Evolutionary conservation across 2,797 vertebrate genomes (phyloP).

Genomic region (Squalus acanthias): DNA sequence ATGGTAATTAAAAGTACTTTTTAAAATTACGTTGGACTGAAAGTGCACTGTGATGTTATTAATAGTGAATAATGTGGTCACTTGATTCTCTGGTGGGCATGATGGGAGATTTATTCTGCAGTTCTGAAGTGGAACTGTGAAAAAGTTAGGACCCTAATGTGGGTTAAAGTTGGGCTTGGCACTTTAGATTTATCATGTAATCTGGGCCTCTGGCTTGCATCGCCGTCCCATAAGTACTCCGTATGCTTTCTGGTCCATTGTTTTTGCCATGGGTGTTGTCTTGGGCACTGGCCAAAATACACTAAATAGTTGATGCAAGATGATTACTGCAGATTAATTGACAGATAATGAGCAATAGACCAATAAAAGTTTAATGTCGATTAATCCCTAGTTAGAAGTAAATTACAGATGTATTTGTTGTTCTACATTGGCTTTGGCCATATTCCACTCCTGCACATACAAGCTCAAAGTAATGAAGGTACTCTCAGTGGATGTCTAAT

Average conservation of each 20-base stretch:
- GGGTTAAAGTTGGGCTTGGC: not conserved
- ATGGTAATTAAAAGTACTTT: not conserved
- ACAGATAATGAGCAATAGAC: not conserved
- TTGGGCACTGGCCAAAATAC: not conserved
- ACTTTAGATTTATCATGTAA: not conserved
- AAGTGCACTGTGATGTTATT: not conserved
- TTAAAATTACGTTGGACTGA: not conserved
- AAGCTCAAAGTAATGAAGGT: not conserved
- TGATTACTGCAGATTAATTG: not conserved
- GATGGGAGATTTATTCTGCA: not conserved
- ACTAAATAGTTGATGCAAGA: not conserved
- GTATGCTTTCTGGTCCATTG: not conserved
- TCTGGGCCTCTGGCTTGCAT: not conserved
- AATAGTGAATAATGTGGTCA: not conserved
- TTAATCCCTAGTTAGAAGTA: not conserved
- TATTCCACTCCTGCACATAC: not conserved
- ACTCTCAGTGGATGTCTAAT: not conserved
- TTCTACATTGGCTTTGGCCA: not conserved
- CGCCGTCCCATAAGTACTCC: not conserved
- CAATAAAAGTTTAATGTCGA: not conserved
- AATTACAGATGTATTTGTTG: not conserved
- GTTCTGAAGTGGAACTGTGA: slow-evolving; percentile 5
- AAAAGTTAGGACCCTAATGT: not conserved
- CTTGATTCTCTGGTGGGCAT: not conserved
- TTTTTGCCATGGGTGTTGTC: not conserved